Evolutionary conservation across 2,888 invertebrate species (phyloP).

Genomic region (Oegoconia quadripuncta): DNA sequence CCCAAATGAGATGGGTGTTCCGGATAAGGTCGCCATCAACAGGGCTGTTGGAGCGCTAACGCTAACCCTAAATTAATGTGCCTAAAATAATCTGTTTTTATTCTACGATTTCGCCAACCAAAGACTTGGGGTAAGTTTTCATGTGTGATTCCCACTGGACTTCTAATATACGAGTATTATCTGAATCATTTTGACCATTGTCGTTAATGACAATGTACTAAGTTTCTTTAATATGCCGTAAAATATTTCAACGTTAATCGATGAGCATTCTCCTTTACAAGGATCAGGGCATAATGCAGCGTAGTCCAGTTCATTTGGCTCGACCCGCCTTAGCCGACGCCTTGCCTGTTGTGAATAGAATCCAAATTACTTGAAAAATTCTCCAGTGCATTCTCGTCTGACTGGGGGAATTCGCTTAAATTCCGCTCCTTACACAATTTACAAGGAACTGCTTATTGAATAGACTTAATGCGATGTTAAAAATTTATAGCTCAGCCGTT

Average conservation of each 20-base stretch:
- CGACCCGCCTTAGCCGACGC: slow-evolving; percentile 46
- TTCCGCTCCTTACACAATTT: slow-evolving; percentile 37
- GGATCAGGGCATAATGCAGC: slow-evolving; percentile 33
- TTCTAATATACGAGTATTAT: too few relatives aligned
- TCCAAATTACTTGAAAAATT: slow-evolving; percentile 70
- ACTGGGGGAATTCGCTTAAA: slow-evolving; percentile 36
- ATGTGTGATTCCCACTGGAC: too few relatives aligned
- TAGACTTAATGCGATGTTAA: slow-evolving; percentile 19
- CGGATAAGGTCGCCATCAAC: too few relatives aligned
- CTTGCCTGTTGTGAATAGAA: slow-evolving; percentile 64
- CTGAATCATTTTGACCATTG: too few relatives aligned
- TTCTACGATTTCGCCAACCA: too few relatives aligned
- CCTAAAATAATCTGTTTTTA: too few relatives aligned
- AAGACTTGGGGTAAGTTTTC: too few relatives aligned
- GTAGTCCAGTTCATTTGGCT: slow-evolving; percentile 59
- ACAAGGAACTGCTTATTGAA: slow-evolving; percentile 34
- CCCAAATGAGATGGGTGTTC: too few relatives aligned
- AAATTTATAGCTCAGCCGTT: slow-evolving; percentile 12
- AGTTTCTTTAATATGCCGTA: background rate
- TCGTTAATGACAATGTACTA: too few relatives aligned
- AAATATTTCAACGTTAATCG: background rate
- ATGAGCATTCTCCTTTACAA: background rate
- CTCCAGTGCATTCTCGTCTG: slow-evolving; percentile 41
- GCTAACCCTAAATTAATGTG: too few relatives aligned
- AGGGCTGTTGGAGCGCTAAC: too few relatives aligned